These are phyloP conservation scores for Misgurnus anguillicaudatus DNA, from an alignment of 2,113 vertebrate genomes.

Conservation along the genomic window DNA sequence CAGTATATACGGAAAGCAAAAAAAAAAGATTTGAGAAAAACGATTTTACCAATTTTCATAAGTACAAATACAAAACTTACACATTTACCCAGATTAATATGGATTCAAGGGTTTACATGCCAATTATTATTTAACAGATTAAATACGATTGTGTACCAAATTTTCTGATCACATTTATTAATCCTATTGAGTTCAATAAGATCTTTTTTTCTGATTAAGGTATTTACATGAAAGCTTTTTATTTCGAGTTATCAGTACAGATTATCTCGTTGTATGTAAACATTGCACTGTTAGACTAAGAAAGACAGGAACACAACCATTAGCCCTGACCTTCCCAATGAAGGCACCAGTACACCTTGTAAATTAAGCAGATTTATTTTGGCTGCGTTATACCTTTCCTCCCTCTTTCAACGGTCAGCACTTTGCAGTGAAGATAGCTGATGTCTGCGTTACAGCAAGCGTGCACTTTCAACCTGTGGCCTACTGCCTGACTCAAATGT, in stretches of 20 bases:
- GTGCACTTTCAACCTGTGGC: not conserved
- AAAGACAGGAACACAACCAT: not conserved
- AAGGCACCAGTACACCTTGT: not conserved
- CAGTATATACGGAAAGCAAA: too few relatives aligned
- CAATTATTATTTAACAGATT: too few relatives aligned
- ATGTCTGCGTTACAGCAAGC: not conserved
- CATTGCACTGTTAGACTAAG: not conserved
- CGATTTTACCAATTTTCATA: too few relatives aligned
- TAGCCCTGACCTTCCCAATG: not conserved
- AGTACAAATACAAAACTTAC: too few relatives aligned
- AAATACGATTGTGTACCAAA: too few relatives aligned
- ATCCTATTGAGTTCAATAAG: conserved; percentile 38
- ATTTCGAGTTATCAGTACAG: too few relatives aligned
- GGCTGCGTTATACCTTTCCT: not conserved
- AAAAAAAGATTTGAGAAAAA: too few relatives aligned
- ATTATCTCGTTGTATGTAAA: not conserved
- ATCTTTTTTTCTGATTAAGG: conserved; percentile 47
- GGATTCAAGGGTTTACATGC: too few relatives aligned
- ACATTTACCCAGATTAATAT: too few relatives aligned
- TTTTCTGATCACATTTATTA: too few relatives aligned
- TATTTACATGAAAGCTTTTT: not conserved
- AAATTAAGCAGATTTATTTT: conserved; percentile 1
- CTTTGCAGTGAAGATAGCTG: not conserved
- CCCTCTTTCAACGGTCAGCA: not conserved
- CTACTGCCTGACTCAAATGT: conserved; percentile 6